Percentiles rank a stretch among this genome's conserved stretches.
phyloP scores from a whole-genome alignment of 2,888 invertebrate genomes.

The Heliconius cydno region DNA sequence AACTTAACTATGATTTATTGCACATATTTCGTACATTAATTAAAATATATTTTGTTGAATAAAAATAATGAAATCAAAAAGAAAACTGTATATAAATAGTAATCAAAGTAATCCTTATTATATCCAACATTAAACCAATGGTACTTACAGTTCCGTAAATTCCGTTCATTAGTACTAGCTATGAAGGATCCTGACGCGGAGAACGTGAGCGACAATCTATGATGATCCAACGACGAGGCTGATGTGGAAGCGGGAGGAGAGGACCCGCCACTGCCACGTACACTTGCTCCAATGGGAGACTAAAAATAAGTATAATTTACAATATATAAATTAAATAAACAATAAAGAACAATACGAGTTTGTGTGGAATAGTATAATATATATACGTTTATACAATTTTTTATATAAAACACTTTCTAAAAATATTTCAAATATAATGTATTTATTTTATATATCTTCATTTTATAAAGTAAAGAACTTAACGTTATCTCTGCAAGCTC shows the following conservation, averaged over 20 bases:
- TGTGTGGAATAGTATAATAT: too few relatives aligned
- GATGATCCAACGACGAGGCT: constrained; percentile 78
- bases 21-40: too few relatives aligned
- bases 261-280: constrained; percentile 72
- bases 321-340: neutral
- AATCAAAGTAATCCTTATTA: too few relatives aligned
- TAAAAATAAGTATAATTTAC: constrained; percentile 47
- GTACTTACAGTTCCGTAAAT: constrained; percentile 20
- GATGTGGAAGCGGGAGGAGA: constrained; percentile 78
- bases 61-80: neutral
- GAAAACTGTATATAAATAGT: neutral
- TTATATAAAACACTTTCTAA: too few relatives aligned
- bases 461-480: too few relatives aligned
- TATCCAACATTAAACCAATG: too few relatives aligned
- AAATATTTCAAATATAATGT: too few relatives aligned
- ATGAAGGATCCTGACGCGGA: constrained; percentile 77
- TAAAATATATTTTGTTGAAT: neutral
- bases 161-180: constrained; percentile 54
- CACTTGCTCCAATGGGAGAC: constrained; percentile 74
- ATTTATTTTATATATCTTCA: too few relatives aligned
- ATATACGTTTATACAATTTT: too few relatives aligned
- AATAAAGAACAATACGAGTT: too few relatives aligned
- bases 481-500: too few relatives aligned
- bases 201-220: constrained; percentile 76
- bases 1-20: too few relatives aligned